These are phyloP conservation scores for Heliconius nattereri DNA, from an alignment of 1,140 invertebrate genomes.

Conservation along the genomic window DNA sequence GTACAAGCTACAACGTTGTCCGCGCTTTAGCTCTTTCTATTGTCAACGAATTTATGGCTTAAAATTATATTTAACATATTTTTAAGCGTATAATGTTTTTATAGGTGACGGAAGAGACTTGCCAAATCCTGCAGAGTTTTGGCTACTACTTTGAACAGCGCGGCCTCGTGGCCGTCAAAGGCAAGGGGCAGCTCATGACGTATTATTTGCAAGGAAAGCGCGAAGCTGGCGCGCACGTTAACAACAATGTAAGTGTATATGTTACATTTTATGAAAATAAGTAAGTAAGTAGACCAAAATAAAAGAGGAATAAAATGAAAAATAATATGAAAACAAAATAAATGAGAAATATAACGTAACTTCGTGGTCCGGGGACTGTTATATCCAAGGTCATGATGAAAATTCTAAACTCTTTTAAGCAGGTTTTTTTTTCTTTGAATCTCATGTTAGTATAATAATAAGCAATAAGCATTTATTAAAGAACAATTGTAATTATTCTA, in stretches of 20 bases:
- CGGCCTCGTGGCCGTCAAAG: conserved; percentile 95
- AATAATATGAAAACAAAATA: background rate
- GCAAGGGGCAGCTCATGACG: conserved; percentile 97
- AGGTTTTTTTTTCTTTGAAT: background rate
- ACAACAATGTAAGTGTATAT: conserved; percentile 22
- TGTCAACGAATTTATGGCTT: background rate
- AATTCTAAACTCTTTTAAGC: background rate
- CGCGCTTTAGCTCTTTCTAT: too few relatives aligned
- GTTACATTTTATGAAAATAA: background rate
- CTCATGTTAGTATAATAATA: background rate
- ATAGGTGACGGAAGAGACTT: conserved; percentile 96
- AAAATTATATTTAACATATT: background rate
- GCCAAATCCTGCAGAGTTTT: conserved; percentile 91
- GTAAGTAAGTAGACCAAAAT: background rate
- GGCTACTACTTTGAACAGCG: conserved; percentile 95
- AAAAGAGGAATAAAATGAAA: background rate
- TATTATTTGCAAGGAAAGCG: conserved; percentile 93
- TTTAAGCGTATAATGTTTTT: background rate
- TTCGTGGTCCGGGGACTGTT: background rate
- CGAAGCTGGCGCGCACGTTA: conserved; percentile 43
- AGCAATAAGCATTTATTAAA: background rate
- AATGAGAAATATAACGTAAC: background rate
- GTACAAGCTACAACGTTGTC: too few relatives aligned
- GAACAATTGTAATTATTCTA: background rate
- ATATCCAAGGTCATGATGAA: background rate